Evolutionary conservation across 2,797 vertebrate species (phyloP).

Genomic region (Etheostoma perlongum): DNA sequence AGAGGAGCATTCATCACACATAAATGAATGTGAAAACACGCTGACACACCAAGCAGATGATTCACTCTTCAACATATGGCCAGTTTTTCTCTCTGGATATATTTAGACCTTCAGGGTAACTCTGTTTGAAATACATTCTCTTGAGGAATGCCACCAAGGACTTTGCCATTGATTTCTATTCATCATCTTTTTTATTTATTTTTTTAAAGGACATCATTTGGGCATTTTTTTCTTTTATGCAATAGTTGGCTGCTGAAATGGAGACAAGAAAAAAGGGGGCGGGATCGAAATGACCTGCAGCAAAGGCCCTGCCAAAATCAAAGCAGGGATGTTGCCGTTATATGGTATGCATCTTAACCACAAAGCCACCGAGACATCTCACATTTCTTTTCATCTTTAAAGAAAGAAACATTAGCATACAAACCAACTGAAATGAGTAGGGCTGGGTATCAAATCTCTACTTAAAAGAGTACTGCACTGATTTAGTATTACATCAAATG

Average conservation of each 20-base stretch:
- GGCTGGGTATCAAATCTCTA: not conserved
- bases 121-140: slow-evolving; percentile 8
- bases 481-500: not conserved
- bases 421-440: not conserved
- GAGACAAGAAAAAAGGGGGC: not conserved
- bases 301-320: not conserved
- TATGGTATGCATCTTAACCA: not conserved
- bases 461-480: not conserved
- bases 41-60: slow-evolving; percentile 17
- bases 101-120: slow-evolving; percentile 42
- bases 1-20: slow-evolving; percentile 34
- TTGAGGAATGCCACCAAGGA: not conserved
- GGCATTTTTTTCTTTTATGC: not conserved
- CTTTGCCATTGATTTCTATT: not conserved
- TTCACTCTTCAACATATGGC: slow-evolving; percentile 2
- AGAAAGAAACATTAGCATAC: not conserved
- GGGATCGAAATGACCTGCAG: not conserved
- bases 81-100: slow-evolving; percentile 39
- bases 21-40: slow-evolving; percentile 25
- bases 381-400: slow-evolving; percentile 17
- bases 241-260: not conserved
- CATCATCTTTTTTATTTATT: not conserved
- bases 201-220: not conserved
- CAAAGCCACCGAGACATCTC: not conserved
- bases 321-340: not conserved